Evolutionary conservation across 2,113 vertebrate species (phyloP), one percentile per base, ranked within the genome.

Genomic region (Syrmaticus mikado): DNA sequence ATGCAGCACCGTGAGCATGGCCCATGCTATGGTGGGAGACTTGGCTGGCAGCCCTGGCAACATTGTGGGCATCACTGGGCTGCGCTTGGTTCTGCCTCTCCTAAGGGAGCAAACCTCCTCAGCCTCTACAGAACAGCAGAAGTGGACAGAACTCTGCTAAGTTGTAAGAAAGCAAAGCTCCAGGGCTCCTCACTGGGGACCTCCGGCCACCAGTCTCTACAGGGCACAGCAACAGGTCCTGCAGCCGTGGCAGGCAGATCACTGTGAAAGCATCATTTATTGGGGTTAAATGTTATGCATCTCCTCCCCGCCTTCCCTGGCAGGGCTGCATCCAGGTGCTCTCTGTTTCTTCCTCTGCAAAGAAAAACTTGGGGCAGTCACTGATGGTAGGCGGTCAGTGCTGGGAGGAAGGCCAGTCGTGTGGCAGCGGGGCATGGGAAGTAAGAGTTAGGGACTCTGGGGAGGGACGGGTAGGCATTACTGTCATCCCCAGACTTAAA

Each of bases 281-380:
- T 82, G 75, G 92, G 74, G 45, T 27, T 67, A 74, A 83, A 88
- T 89, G 60, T 94, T 82, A 89, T 43, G 74, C 87, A 58, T 81
- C 45, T 67, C 40, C 48, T 24, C 5, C 57, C 71, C 32, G 89
- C 68, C 62, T 85, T 72, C 60, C 89, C 30, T 67, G 43, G 70
- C 48, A 60, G 66, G 48, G 64, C 82, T 94, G 58, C 57, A 10
- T 13, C 27, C 32, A 87, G 64, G 52, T 89, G 71, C 11, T 55
- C 64, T 85, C 82, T 92, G 93, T 94, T 94, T 95, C 87, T 94
- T 92, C 90, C 60, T 86, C 66, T 78, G 64, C 90, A 70, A 24
- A 80, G 73, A 36, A 91, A 72, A n/a, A 79, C 3, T 1, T 3
- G 5, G 60, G 57, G 93, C 46, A 52, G 50, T 62, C 72, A 77